Base-by-base conservation (phyloP, 2,113 vertebrate genomes). In the Dipodomys ordii region DNA sequence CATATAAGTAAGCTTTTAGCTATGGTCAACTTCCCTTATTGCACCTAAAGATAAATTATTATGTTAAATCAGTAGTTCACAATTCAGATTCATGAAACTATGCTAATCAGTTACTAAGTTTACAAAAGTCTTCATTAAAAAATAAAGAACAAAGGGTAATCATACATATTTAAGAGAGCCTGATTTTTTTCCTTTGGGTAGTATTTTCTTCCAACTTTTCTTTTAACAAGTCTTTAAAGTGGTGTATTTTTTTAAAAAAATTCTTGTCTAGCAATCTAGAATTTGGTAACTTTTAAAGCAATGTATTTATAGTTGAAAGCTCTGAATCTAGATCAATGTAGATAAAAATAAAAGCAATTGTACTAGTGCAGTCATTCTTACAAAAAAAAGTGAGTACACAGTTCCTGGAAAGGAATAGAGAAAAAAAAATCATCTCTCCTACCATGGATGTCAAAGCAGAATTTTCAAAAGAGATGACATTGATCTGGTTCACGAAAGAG, bases 31-130 rank as follows among this genome's bases (percentile, higher is more conserved):
- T 79, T 78, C 71, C 11, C 62, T 23, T 77, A 5, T 92, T 88
- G 11, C 96, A 39, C 20, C 22, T 71, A 35, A 94, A 78, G 78
- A 78, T 95, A 81, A 87, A 64, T 46, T 80, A 77, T 0, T 80
- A 64, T 44, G 19, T 78, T 87, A 81, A 78, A 65, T 82, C 69
- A 79, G 46, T 46, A 2, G 7, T 78, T 86, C n/a, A 71, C 10
- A 57, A 12, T 49, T 35, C 0, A 32, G 90, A 28, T 28, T 60
- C 65, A 73, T 73, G 28, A 57, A 89, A 30, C 4, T 49, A 6
- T 35, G 15, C 12, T 87, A 53, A 22, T 39, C 28, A 49, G 16
- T 49, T 3, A 44, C 2, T 53, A 81, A 9, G 7, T 83, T 53
- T 68, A 62, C 30, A 83, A 6, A 28, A 10, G 49, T 82, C 18